Percentiles rank a stretch among this genome's conserved stretches.
These are phyloP conservation scores for Oryctes rhinoceros DNA, from an alignment of 1,140 invertebrate genomes.

Conservation along the genomic window DNA sequence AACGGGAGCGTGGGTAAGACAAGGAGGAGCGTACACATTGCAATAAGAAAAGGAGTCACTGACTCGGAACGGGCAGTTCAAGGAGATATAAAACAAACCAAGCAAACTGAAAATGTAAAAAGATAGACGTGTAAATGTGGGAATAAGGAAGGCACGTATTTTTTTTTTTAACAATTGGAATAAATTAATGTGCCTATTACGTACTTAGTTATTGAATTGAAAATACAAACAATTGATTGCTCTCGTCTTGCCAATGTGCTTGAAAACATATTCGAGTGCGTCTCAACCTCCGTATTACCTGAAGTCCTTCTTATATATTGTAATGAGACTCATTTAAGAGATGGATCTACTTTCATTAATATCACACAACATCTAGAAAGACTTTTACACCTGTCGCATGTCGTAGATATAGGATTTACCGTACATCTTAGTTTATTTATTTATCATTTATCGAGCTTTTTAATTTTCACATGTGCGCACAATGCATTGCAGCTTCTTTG, in stretches of 20 bases:
- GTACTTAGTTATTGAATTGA: not conserved
- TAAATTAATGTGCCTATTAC: not conserved
- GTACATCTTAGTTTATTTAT: too few relatives aligned
- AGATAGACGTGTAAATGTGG: constrained; percentile 14
- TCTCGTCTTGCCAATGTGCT: not conserved
- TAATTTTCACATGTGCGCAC: too few relatives aligned
- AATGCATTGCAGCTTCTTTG: too few relatives aligned
- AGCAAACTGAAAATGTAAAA: constrained; percentile 11
- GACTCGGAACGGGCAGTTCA: constrained; percentile 33
- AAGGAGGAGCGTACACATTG: not conserved
- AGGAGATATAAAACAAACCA: constrained; percentile 36
- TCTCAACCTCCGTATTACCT: too few relatives aligned
- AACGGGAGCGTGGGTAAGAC: constrained; percentile 29
- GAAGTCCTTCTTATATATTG: too few relatives aligned
- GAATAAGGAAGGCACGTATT: not conserved
- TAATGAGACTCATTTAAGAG: too few relatives aligned
- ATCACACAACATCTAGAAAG: too few relatives aligned
- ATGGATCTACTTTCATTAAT: too few relatives aligned
- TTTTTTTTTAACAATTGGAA: not conserved
- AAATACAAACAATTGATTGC: not conserved
- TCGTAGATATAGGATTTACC: too few relatives aligned
- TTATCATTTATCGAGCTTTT: too few relatives aligned
- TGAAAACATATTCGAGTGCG: not conserved
- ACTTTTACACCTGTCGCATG: too few relatives aligned
- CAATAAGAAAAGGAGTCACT: constrained; percentile 34